Base-by-base conservation (phyloP, 2,888 invertebrate genomes). In the Acleris sparsana region DNA sequence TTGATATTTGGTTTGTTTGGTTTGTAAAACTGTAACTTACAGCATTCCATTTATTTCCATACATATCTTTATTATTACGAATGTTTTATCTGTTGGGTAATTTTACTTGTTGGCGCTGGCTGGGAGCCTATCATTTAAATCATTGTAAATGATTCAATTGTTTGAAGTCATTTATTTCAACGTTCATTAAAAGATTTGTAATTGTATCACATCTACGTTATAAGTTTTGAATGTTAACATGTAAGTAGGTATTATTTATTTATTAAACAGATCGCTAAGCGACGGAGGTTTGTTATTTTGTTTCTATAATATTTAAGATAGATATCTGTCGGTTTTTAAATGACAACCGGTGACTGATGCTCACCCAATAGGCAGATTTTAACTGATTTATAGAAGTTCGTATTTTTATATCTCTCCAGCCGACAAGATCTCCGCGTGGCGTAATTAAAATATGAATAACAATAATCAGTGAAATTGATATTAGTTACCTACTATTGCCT, bases 71-170 rank as follows among this genome's bases (percentile, higher is more conserved):
- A 43, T 60, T 64, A 22, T 16, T 33, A 33, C 11, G 20, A 53
- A 51, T 44, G 7, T 51, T 57, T 57, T 43, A 29, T 48, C 44
- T 56, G 46, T 56, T 65, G 33, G 5, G 33, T 33, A 57, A 52
- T 57, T 52, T 61, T 57, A 57, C 48, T 57, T 57, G 61, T 66
- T 66, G 29, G 20, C 55, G 46, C 29, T 53, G 66, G 57, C 56
- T 75, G 63, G 65, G 52, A 57, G 44, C 67, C 71, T 71, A 70
- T 71, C 63, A 6, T 25, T 65, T 69, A 72, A 56, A 83, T 84
- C 85, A 84, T 85, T 85, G 67, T 52, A 73, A 85, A 85, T 82
- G 84, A 85, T 83, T 70, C 73, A 72, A 68, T 66, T 68, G 53
- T 17, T 63, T 55, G 49, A 20, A 46, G 11, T 60, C 22, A 17